A percentile compares a stretch with the other conserved stretches of the same genome.
Evolutionary conservation across 2,797 vertebrate genomes (phyloP).

Genomic region (Chromobotia macracanthus): DNA sequence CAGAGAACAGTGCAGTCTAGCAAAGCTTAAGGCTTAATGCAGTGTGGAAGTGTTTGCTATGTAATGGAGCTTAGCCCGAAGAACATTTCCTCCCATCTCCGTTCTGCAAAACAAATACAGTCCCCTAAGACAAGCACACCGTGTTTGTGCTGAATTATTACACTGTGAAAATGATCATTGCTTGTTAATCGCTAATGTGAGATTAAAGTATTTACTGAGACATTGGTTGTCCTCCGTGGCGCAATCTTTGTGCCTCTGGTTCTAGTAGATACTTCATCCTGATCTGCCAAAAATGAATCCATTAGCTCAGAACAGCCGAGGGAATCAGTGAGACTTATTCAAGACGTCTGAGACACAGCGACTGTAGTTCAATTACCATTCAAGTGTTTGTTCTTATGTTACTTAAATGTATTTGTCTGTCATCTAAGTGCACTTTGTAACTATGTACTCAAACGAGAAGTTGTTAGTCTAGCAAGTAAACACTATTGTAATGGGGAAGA

Average conservation of each 20-base stretch:
- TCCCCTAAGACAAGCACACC: conserved; percentile 70
- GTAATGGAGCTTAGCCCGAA: conserved; percentile 64
- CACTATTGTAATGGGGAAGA: too few species aligned
- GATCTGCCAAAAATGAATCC: not conserved
- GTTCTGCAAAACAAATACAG: conserved; percentile 66
- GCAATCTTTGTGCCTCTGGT: conserved; percentile 48
- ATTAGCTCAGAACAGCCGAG: conserved; percentile 1
- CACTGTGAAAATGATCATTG: conserved; percentile 59
- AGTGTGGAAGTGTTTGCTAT: conserved; percentile 63
- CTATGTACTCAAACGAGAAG: too few species aligned
- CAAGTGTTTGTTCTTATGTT: not conserved
- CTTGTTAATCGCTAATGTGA: conserved; percentile 71
- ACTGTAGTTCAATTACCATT: not conserved
- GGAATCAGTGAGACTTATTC: conserved; percentile 8
- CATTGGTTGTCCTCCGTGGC: conserved; percentile 68
- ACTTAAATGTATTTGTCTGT: not conserved
- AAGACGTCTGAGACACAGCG: not conserved
- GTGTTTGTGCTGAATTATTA: conserved; percentile 69
- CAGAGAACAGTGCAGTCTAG: conserved; percentile 40
- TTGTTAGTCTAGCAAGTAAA: too few species aligned
- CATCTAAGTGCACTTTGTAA: not conserved
- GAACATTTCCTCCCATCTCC: conserved; percentile 63
- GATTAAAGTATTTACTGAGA: conserved; percentile 79
- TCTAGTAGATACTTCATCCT: conserved; percentile 16
- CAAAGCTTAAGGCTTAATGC: conserved; percentile 45